A percentile compares a stretch with the other conserved stretches of the same genome.
These are phyloP conservation scores for Drosophila ananassae DNA, from an alignment of 1,140 invertebrate genomes.

Conservation along the genomic window DNA sequence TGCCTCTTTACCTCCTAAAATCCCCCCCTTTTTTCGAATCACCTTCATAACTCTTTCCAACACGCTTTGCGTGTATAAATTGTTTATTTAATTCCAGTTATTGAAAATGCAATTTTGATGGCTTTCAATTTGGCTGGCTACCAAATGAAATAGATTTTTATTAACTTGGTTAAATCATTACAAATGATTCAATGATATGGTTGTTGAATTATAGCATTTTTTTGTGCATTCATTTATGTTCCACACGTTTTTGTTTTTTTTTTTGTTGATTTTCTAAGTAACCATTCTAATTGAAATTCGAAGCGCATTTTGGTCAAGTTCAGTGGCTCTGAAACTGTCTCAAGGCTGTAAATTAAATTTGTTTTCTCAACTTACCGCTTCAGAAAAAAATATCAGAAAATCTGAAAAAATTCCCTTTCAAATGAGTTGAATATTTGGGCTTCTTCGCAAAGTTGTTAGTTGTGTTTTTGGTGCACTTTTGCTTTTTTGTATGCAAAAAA, in stretches of 20 bases:
- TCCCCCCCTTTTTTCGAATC: background rate
- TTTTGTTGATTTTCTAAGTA: background rate
- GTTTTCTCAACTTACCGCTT: constrained; percentile 41
- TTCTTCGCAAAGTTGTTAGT: constrained; percentile 20
- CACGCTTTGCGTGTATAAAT: constrained; percentile 56
- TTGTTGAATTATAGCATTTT: background rate
- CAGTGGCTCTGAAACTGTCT: constrained; percentile 43
- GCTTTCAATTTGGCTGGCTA: constrained; percentile 36
- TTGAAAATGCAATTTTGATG: constrained; percentile 51
- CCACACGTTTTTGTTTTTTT: constrained; percentile 15
- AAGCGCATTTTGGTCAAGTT: constrained; percentile 32
- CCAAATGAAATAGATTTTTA: constrained; percentile 41
- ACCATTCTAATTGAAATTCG: constrained; percentile 33
- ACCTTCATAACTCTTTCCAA: background rate
- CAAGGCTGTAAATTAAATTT: constrained; percentile 48
- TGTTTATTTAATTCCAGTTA: constrained; percentile 43
- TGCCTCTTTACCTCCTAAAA: background rate
- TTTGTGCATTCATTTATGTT: constrained; percentile 36
- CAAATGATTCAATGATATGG: constrained; percentile 24
- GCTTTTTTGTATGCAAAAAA: constrained; percentile 46
- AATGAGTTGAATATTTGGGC: constrained; percentile 16
- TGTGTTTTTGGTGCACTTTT: constrained; percentile 37
- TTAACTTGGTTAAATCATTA: constrained; percentile 44
- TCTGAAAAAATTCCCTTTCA: constrained; percentile 36
- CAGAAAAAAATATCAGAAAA: background rate